A percentile compares a stretch with the other conserved stretches of the same genome.
Conservation (phyloP, 2,797 vertebrate species). For the Cyclopterus lumpus region DNA sequence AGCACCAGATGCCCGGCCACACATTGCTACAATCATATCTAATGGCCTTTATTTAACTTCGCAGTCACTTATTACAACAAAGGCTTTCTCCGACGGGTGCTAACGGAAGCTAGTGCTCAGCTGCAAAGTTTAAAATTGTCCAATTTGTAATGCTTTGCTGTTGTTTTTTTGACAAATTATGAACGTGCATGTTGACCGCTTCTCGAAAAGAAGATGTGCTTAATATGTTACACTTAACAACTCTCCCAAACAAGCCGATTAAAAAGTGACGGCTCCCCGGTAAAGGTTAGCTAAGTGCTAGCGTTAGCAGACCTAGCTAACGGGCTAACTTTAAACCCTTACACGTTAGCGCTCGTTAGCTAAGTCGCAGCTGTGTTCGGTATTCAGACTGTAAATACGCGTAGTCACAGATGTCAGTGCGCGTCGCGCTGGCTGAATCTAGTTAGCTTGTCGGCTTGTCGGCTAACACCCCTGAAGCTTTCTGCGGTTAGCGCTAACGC, state of each 20-base stretch:
- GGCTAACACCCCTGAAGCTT: slow-evolving; percentile 15
- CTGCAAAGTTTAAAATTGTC: not conserved
- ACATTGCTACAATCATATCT: not conserved
- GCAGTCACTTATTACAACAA: not conserved
- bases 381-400: not conserved
- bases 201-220: not conserved
- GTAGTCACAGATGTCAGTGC: not conserved
- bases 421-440: not conserved
- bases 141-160: slow-evolving; percentile 3
- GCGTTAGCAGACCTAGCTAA: slow-evolving; percentile 5
- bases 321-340: not conserved
- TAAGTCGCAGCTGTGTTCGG: not conserved
- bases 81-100: not conserved
- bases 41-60: not conserved
- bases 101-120: slow-evolving; percentile 29
- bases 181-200: not conserved
- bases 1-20: not conserved
- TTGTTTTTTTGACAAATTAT: not conserved
- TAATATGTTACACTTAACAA: not conserved
- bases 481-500: slow-evolving; percentile 13
- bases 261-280: not conserved
- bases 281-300: not conserved
- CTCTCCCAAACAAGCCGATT: not conserved
- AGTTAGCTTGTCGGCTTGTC: not conserved
- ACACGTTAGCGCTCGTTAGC: not conserved